Evolutionary conservation across 2,113 vertebrate species (phyloP).

Genomic region (Sinosuthora webbiana): DNA sequence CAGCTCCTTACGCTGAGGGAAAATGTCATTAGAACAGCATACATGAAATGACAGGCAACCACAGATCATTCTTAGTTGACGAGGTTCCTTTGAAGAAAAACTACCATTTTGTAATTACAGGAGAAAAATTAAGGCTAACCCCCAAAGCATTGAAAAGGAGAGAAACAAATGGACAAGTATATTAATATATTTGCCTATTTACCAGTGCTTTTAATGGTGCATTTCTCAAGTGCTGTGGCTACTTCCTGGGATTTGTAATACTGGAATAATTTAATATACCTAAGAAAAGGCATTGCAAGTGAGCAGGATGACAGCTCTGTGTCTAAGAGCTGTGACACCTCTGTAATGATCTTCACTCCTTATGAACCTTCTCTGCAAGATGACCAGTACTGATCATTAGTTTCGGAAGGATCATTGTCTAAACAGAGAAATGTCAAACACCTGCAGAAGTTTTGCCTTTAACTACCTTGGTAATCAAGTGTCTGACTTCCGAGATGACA

Average conservation of each 20-base stretch:
- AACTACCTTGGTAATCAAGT: not conserved
- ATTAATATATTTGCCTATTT: not conserved
- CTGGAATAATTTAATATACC: not conserved
- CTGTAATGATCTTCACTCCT: not conserved
- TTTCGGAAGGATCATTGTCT: not conserved
- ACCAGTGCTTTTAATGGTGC: not conserved
- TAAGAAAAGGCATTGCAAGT: not conserved
- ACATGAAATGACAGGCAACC: not conserved
- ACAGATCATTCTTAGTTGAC: not conserved
- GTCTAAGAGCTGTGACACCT: not conserved
- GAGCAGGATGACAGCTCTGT: not conserved
- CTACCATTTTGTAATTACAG: not conserved
- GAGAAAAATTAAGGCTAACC: not conserved
- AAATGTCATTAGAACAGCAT: not conserved
- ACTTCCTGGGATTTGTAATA: not conserved
- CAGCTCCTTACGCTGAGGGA: not conserved
- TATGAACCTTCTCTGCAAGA: not conserved
- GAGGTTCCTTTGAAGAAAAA: not conserved
- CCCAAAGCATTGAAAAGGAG: not conserved
- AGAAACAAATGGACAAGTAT: not conserved
- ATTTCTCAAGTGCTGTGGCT: not conserved
- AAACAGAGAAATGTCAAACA: not conserved
- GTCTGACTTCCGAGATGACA: not conserved
- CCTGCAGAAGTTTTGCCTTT: not conserved
- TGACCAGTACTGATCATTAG: not conserved